Evolutionary conservation across 2,888 invertebrate species (phyloP).

Genomic region (Troilus luridus): DNA sequence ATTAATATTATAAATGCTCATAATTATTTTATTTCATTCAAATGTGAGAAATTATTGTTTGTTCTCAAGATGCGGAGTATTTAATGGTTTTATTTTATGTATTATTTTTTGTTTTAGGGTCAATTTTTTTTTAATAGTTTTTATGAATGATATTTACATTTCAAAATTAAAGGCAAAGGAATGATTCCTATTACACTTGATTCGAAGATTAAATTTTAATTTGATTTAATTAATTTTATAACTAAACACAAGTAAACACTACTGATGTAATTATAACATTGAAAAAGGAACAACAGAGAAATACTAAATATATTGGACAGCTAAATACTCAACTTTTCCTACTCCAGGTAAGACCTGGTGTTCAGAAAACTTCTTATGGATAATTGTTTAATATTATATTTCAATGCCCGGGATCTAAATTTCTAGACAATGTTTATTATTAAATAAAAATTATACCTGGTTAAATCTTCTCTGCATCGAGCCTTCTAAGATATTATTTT

Average conservation of each 20-base stretch:
- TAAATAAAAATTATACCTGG: conserved; percentile 71
- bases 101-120: too few species aligned
- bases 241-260: neutral
- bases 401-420: neutral
- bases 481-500: conserved; percentile 91
- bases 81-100: too few species aligned
- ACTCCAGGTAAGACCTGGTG: conserved; percentile 25
- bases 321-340: conserved; percentile 40
- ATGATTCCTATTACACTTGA: neutral
- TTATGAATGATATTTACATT: too few species aligned
- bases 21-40: too few species aligned
- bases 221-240: too few species aligned
- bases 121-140: too few species aligned
- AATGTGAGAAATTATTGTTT: too few species aligned
- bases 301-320: neutral
- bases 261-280: neutral
- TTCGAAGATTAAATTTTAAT: neutral
- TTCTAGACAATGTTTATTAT: neutral
- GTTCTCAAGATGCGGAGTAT: neutral
- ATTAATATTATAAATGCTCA: neutral
- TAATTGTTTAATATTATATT: neutral
- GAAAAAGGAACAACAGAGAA: neutral
- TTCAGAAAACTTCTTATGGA: neutral
- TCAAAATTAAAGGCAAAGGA: too few species aligned
- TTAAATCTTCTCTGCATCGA: conserved; percentile 90